Evolutionary conservation across 2,888 invertebrate species (phyloP), one percentile per base, ranked within the genome.

Genomic region (Mimumesa dahlbomi): DNA sequence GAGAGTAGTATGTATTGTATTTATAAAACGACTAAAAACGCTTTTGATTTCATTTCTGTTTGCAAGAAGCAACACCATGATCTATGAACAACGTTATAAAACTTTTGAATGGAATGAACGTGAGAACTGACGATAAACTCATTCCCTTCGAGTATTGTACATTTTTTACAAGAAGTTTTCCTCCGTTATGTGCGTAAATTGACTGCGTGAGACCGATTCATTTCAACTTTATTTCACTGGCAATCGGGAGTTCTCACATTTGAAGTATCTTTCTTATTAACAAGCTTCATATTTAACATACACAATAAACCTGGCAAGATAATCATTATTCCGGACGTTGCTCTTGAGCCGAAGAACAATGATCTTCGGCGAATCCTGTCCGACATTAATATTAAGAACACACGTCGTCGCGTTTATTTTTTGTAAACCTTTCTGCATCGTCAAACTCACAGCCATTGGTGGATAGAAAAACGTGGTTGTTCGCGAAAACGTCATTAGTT

Each of bases 231-330:
- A 34, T 2, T 11, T 34, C 11, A 7, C 34, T 11, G 34, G 16
- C 45, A 34, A 53, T 19, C 46, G 40, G 54, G 19, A 59, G 36
- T 31, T 50, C 29, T 49, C 53, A 14, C 7, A 2, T 18, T 5
- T 21, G 29, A 31, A 18, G 25, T 29, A 7, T 31, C 29, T 45
- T 9, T 5, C 52, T 53, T 71, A 77, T 79, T n/a, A n/a, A n/a
- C n/a, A n/a, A n/a, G n/a, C n/a, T 76, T 78, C 76, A 63, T 40
- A 64, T 65, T 67, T 34, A 59, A 73, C 40, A 58, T 72, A 54
- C 57, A 69, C 59, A 65, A 71, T 76, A 76, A 79, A 79, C 59
- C 68, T 85, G 85, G 84, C 82, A 86, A 85, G 84, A 84, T 82
- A 80, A 73, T 53, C 72, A 25, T 57, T 25, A 36, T 34, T 13